phyloP scores from a whole-genome alignment of 2,797 vertebrate species.

The Echeneis naucrates region DNA sequence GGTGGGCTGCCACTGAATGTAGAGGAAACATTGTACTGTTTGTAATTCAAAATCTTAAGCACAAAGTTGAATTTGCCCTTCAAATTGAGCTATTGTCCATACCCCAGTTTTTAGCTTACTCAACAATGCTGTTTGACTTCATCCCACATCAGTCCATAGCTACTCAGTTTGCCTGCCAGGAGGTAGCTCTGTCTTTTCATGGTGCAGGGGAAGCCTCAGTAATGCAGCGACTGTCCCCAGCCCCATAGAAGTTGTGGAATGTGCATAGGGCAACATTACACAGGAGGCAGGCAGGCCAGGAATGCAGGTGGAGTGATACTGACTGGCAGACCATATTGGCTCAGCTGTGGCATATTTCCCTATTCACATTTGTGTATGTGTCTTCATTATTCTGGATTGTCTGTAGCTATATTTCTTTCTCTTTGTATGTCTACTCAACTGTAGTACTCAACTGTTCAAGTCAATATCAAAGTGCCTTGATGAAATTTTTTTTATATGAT shows the following conservation, averaged over 20 bases:
- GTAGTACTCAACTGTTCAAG: too few relatives aligned
- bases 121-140: constrained; percentile 38
- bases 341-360: constrained; percentile 53
- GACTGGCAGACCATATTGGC: constrained; percentile 40
- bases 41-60: neutral
- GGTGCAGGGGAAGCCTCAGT: constrained; percentile 44
- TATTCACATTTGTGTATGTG: constrained; percentile 19
- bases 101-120: constrained; percentile 34
- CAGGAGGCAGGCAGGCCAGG: constrained; percentile 63
- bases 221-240: constrained; percentile 58
- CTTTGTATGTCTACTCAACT: neutral
- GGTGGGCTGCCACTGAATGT: too few relatives aligned
- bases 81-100: constrained; percentile 26
- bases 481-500: too few relatives aligned
- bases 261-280: constrained; percentile 73
- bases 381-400: neutral
- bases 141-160: constrained; percentile 50
- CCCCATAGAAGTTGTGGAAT: constrained; percentile 69
- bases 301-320: constrained; percentile 62
- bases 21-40: too few relatives aligned
- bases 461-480: too few relatives aligned
- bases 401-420: neutral
- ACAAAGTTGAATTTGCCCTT: constrained; percentile 22
- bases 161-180: constrained; percentile 25
- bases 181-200: constrained; percentile 36